Evolutionary conservation across 2,888 invertebrate species (phyloP), one percentile per base, ranked within the genome.

Genomic region (Microdon myrmicae): DNA sequence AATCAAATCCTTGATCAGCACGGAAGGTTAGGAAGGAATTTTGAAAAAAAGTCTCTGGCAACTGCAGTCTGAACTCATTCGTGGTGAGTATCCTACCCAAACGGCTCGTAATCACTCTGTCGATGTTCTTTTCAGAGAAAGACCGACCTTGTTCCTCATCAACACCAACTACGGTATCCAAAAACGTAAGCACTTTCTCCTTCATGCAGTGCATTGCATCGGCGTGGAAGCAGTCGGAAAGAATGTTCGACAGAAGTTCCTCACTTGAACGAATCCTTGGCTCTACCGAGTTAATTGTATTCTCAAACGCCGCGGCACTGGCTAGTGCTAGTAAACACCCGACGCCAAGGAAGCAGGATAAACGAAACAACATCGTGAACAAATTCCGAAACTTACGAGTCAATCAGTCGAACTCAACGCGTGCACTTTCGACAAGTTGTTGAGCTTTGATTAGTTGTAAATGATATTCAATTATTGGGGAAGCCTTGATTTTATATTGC

Each of bases 121-220:
- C 91, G 67, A 89, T 83, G 73, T 87, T 85, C 41, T 83, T 79
- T 49, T 83, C 83, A 68, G 86, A 81, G 61, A 86, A 82, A 59
- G 85, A 84, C 67, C 87, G 83, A 31, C 84, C 83, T 43, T 77
- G 72, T 70, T 87, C 86, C 47, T 84, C 83, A 51, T 81, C 80
- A 23, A 87, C 81, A 70, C 87, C 87, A 58, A 88, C 79, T 49
- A 88, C 82, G 26, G 85, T 86, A 78, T 91, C 90, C 81, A 92
- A 81, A 80, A 87, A 91, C 47, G 84, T 85, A 19, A 92, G 82
- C 71, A 91, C 88, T 81, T 90, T 88, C 78, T 85, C 85, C 81
- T 90, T 90, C 69, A 91, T 83, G 73, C 91, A 92, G 75, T 86
- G 84, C 77, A 90, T 87, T 4, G 86, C 85, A 59, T 85, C 84